A percentile compares a stretch with the other conserved stretches of the same genome.
Evolutionary conservation across 2,797 vertebrate genomes (phyloP).

Genomic region (Carcharodon carcharias): DNA sequence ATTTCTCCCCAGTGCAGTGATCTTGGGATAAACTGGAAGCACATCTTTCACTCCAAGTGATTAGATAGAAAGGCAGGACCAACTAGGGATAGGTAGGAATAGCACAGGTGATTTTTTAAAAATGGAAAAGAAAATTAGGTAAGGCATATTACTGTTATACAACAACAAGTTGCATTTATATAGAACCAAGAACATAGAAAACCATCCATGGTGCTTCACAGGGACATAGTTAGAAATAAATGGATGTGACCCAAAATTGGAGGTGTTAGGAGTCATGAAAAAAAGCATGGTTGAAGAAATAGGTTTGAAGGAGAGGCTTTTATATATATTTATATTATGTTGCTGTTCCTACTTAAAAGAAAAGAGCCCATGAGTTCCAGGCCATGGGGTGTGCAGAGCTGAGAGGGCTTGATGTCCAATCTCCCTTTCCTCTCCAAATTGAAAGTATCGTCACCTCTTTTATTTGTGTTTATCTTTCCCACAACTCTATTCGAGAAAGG

Average conservation of each 20-base stretch:
- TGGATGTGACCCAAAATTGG: background rate
- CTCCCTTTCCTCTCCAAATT: background rate
- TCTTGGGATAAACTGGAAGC: background rate
- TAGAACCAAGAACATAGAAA: background rate
- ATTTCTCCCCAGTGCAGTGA: background rate
- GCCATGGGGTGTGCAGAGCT: background rate
- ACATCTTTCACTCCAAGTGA: too few relatives aligned
- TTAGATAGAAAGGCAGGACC: too few relatives aligned
- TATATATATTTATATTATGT: background rate
- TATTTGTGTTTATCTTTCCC: background rate
- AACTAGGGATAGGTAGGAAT: too few relatives aligned
- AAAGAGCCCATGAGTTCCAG: background rate
- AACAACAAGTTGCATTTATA: background rate
- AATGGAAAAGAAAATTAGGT: background rate
- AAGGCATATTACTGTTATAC: background rate
- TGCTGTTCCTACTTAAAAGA: background rate
- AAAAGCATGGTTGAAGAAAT: background rate
- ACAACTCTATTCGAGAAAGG: background rate
- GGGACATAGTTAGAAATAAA: background rate
- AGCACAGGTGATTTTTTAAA: too few relatives aligned
- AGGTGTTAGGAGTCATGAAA: background rate
- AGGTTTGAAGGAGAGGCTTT: background rate
- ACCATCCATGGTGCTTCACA: background rate
- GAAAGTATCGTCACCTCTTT: background rate
- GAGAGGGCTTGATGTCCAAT: background rate